Base-by-base conservation (phyloP, 92 coral and sea anemone genomes). In the Metridium senile region DNA sequence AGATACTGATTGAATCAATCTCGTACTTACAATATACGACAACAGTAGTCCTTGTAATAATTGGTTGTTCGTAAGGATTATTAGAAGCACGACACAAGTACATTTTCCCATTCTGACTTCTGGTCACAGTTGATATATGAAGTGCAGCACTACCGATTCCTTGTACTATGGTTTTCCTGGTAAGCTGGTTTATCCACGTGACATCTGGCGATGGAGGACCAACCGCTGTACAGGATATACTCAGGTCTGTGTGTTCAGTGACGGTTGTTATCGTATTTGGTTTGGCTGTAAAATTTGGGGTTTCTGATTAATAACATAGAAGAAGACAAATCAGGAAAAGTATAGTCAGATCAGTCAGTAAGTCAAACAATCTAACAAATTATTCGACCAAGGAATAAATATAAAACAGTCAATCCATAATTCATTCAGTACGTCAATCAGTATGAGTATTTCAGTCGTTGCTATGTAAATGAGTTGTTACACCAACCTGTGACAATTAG, bases 31-130 rank as follows among this genome's bases (percentile, higher is more conserved):
- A 77, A 23, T 65, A 30, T 0, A 77, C 74, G 27, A n/a, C 64
- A n/a, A 77, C 29, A 22, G 26, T 31, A 11, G 72, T 77, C 22
- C 28, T 28, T 25, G 72, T 26, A 28, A 23, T 77, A 9, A 78
- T 73, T n/a, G 66, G 74, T 19, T 13, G 23, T 22, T 68, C 75
- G 57, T 78, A 66, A 0, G 82, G 82, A 59, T 68, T 78, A 46
- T 78, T 78, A 19, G 17, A 3, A 21, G 82, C 82, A 54, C 66
- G 75, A 78, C 82, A 78, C 66, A 66, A 66, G 35, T 78, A 78
- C 35, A 26, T 31, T 4, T 6, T 4, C 34, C 74, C 74, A 52
- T 26, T 68, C 59, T 9, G 59, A 54, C n/a, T 54, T 21, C 59
- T 54, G 59, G 4, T 54, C 6, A 54, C 25, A 54, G 4, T 54